phyloP scores from a whole-genome alignment of 2,113 vertebrate species.

The Perognathus longimembris region DNA sequence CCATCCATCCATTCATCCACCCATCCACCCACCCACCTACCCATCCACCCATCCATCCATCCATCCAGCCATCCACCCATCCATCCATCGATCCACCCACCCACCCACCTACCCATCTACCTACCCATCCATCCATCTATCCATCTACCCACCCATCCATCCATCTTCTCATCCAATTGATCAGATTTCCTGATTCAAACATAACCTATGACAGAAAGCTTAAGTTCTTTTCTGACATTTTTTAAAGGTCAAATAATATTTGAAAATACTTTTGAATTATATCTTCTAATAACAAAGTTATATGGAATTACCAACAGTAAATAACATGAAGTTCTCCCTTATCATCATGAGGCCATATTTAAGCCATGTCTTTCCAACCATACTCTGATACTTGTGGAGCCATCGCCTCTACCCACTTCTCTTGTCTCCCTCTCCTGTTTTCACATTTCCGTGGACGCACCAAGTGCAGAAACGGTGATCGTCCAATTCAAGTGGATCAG shows the following conservation, averaged over 20 bases:
- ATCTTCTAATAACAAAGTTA: not conserved
- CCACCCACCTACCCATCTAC: too few relatives aligned
- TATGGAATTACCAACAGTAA: not conserved
- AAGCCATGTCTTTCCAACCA: not conserved
- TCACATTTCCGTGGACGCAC: not conserved
- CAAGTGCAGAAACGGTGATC: not conserved
- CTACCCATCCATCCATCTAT: too few relatives aligned
- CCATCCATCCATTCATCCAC: too few relatives aligned
- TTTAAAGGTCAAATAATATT: not conserved
- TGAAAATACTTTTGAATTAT: not conserved
- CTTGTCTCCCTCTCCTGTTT: not conserved
- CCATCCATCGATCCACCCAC: too few relatives aligned
- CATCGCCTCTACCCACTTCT: not conserved
- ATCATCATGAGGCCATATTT: not conserved
- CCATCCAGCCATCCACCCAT: too few relatives aligned
- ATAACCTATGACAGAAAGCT: not conserved
- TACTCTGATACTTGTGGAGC: not conserved
- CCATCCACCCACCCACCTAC: too few relatives aligned
- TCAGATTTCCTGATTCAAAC: not conserved
- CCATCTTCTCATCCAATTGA: not conserved
- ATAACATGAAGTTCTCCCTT: not conserved
- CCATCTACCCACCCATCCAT: too few relatives aligned
- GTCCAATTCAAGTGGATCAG: not conserved
- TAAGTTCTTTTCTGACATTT: constrained; percentile 1
- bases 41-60: too few relatives aligned